Percentiles rank a stretch among this genome's conserved stretches.
Conservation (phyloP, 1,140 invertebrate genomes). For the Drosophila nigromelanica region DNA sequence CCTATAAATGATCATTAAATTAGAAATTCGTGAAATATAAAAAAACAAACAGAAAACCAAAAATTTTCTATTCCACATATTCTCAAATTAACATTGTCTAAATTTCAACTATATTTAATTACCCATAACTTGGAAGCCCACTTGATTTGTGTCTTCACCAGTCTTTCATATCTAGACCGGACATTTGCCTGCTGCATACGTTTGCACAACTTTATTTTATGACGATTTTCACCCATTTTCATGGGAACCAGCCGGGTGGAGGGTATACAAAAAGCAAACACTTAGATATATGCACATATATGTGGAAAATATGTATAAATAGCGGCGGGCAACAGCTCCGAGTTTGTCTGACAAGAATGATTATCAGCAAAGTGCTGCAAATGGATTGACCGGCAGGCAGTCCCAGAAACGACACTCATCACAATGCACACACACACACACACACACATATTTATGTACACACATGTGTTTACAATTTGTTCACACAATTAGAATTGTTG, state of each 20-base stretch:
- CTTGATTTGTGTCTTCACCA: background rate
- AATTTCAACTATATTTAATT: too few relatives aligned
- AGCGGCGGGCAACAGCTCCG: slow-evolving; percentile 11
- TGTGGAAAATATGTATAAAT: slow-evolving; percentile 25
- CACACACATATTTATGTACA: background rate
- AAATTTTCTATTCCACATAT: too few relatives aligned
- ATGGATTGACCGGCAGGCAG: slow-evolving; percentile 39
- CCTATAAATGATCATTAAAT: too few relatives aligned
- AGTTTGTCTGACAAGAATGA: slow-evolving; percentile 30
- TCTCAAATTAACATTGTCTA: too few relatives aligned
- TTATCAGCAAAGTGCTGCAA: slow-evolving; percentile 50
- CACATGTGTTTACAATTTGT: slow-evolving; percentile 37
- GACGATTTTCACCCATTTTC: slow-evolving; percentile 2
- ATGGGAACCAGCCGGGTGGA: slow-evolving; percentile 19
- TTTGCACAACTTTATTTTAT: background rate
- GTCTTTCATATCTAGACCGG: too few relatives aligned
- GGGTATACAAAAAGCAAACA: slow-evolving; percentile 1
- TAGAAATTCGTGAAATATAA: too few relatives aligned
- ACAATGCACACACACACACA: slow-evolving; percentile 15
- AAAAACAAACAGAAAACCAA: too few relatives aligned
- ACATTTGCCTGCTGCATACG: background rate
- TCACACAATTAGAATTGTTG: slow-evolving; percentile 50
- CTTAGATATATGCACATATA: slow-evolving; percentile 1
- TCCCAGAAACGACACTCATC: slow-evolving; percentile 39
- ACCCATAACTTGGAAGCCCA: background rate